Base-by-base conservation (phyloP, 2,888 invertebrate species). In the Myopa tessellatipennis region DNA sequence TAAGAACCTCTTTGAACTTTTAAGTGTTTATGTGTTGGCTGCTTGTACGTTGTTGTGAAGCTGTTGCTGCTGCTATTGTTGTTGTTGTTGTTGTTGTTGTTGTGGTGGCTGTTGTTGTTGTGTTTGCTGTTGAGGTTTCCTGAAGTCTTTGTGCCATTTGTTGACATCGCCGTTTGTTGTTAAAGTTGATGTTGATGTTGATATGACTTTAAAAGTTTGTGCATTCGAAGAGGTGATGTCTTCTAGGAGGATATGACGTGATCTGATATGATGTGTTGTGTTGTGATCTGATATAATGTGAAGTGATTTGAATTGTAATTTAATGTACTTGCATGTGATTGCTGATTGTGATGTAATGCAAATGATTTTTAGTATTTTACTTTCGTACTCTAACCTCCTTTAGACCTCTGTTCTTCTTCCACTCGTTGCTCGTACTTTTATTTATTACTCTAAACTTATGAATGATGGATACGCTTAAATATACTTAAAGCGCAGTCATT, bases 1-100 rank as follows among this genome's bases (percentile, higher is more conserved):
- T 87, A 87, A 87, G 86, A 83, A 84, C 85, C 86, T 84, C 83
- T 86, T 86, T 87, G 86, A 87, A 87, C 86, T 84, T 84, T 86
- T 82, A 85, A 87, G 87, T 87, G 87, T 82, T 85, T 85, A 84
- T 78, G 45, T 50, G 61, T 60, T 60, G 45, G 75, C 36, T 68
- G 75, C 36, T 68, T 50, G 26, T 16, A 45, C 45, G 45, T 45
- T 45, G 45, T 8, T 75, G 40, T 55, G 75, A 38, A 4, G 61
- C n/a, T 74, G 67, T 61, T 65, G 10, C n/a, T 74, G 73, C 67
- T 65, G 80, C 78, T 82, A 79, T 81, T 81, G 77, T 79, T 74
- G 67, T 76, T 75, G 76, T 77, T 77, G 75, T 67, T 74, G 55
- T 55, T 73, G 67, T 69, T 50, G 60, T n/a, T 78, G 67, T 65